Evolutionary conservation across 2,888 invertebrate genomes (phyloP), one percentile per base, ranked within the genome.

Genomic region (Tachina lurida): DNA sequence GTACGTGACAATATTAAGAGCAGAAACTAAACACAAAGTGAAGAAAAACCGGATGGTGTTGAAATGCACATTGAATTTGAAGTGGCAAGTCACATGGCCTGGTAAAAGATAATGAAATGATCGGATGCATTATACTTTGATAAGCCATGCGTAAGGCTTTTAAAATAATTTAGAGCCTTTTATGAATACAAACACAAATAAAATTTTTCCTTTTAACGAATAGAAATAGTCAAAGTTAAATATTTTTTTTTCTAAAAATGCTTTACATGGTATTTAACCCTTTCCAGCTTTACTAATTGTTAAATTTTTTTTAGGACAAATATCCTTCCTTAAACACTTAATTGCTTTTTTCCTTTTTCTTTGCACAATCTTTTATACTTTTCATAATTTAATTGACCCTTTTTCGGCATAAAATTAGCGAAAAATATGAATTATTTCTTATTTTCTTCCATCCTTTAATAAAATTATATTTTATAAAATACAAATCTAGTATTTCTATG

Each of bases 1-100:
- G 76, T 80, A 86, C 86, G 86, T 86, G 86, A 86, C 75, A 76
- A 86, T 76, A 83, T 80, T 83, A 86, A 76, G 79, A 76, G 83
- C 83, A 68, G 62, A 81, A 75, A 67, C 39, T 31, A 31, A 75
- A 65, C 62, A 70, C 22, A 62, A 74, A 74, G 60, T 81, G 52
- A 45, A 70, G 52, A 47, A 68, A 52, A 68, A 54, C 12, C 15
- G 52, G 54, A 47, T 47, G 56, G 63, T 54, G 58, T 10, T 62
- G 47, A 70, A 75, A 81, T 75, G 81, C 81, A 70, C 62, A 75
- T 62, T 75, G 68, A 74, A 52, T 60, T 60, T 41, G 45, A 79
- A 71, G 56, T 63, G 45, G 15, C 39, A 31, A 41, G 15, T 45
- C 10, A 60, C 5, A 43, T 10, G 65, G 19, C 17, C 22, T 54